Evolutionary conservation across 2,113 vertebrate species (phyloP), one percentile per base, ranked within the genome.

Genomic region (Todiramphus chloris): DNA sequence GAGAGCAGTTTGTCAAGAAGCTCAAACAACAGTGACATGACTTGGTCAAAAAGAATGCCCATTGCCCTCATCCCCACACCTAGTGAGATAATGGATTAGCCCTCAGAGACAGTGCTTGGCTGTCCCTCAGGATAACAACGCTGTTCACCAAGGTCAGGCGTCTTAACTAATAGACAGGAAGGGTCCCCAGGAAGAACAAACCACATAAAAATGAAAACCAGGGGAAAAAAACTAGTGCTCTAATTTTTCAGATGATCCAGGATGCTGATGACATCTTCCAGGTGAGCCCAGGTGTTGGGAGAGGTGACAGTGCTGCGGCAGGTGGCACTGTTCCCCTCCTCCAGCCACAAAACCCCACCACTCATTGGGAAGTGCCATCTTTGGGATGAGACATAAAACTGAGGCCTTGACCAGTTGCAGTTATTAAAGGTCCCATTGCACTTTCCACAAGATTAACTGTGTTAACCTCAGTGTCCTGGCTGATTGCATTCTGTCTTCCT

Each of bases 371-470:
- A 91, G 80, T 94, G 87, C 96, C 96, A 92, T 96, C 94, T 95
- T 96, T 95, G 92, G 94, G 92, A 96, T 79, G 81, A 97, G 70
- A 96, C 81, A 93, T 97, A 97, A 97, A 97, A 93, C 96, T 72
- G 92, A 95, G 95, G 96, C 95, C 95, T 96, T 94, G 96, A 97
- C 95, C 95, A 93, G 96, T 95, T 95, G 94, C 87, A 84, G 91
- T 97, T 97, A 97, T 97, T 94, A 96, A 97, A 96, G 94, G 96
- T 94, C 96, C 96, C 94, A 96, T 84, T 96, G 96, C 96, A 97
- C 95, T 93, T 97, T 96, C 96, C 95, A 96, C 94, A 96, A 96
- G 94, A 96, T 97, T 97, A 97, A 96, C 95, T 96, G 95, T 96
- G 92, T 97, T 94, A 96, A 97, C 95, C 96, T 96, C 91, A 82